A percentile compares a stretch with the other conserved stretches of the same genome.
These are phyloP conservation scores for Apus apus DNA, from an alignment of 2,113 vertebrate genomes.

Conservation along the genomic window DNA sequence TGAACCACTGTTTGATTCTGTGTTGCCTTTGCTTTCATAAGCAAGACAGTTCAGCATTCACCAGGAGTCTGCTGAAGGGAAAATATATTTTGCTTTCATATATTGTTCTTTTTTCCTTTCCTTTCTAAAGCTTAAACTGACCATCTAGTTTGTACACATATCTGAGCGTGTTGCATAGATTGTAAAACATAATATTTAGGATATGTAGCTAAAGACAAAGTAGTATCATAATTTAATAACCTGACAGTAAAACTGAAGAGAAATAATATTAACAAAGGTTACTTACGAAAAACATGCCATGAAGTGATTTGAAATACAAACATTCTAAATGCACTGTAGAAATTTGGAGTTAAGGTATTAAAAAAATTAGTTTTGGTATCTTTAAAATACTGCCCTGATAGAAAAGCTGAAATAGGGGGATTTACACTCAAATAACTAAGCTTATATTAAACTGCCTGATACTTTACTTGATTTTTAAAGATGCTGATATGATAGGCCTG, in stretches of 20 bases:
- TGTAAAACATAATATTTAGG: background rate
- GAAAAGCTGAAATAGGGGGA: background rate
- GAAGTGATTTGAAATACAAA: background rate
- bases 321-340: background rate
- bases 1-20: conserved; percentile 40
- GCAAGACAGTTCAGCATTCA: background rate
- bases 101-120: background rate
- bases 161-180: background rate
- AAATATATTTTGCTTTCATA: background rate
- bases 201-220: background rate
- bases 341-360: background rate
- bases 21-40: conserved; percentile 35
- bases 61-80: background rate
- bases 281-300: background rate
- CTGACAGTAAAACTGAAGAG: background rate
- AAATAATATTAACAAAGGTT: background rate
- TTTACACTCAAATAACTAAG: background rate
- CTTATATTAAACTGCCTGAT: background rate
- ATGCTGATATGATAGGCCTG: background rate
- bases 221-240: background rate
- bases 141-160: background rate
- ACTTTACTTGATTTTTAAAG: background rate
- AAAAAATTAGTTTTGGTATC: rapidly evolving
- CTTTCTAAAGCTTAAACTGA: background rate
- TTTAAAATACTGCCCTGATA: background rate